Conservation (phyloP, 2,113 vertebrate species). For the Zosterops japonicus region DNA sequence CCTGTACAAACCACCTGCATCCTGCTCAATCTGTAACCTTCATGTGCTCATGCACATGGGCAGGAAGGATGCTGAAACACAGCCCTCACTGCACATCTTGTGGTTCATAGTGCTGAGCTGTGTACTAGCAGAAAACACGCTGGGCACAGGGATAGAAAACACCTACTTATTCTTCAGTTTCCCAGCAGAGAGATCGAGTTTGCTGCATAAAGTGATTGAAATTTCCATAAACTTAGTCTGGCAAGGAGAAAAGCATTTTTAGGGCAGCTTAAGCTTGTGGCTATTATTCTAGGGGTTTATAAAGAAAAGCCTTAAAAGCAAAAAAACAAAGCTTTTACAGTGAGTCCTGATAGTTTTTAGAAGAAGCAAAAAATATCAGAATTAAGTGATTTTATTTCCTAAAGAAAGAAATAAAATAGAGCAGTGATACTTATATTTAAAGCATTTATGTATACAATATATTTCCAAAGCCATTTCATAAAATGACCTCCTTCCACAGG, state of each 20-base stretch:
- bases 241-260: background rate
- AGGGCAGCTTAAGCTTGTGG: background rate
- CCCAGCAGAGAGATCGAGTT: background rate
- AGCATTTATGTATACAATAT: background rate
- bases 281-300: background rate
- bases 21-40: background rate
- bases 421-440: background rate
- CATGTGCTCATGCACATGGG: rapidly evolving
- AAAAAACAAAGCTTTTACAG: background rate
- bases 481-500: background rate
- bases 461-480: background rate
- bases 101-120: background rate
- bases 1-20: background rate
- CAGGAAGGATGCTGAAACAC: background rate
- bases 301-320: background rate
- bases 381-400: background rate
- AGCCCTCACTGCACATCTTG: background rate
- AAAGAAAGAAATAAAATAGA: background rate
- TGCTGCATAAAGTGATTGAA: background rate
- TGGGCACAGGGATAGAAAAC: background rate
- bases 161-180: background rate
- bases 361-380: background rate
- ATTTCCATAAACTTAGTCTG: background rate
- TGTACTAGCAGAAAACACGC: rapidly evolving
- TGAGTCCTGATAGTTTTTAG: background rate